Percentiles rank a stretch among this genome's conserved stretches.
Conservation (phyloP, 2,888 invertebrate genomes). For the Eupithecia vulgata region DNA sequence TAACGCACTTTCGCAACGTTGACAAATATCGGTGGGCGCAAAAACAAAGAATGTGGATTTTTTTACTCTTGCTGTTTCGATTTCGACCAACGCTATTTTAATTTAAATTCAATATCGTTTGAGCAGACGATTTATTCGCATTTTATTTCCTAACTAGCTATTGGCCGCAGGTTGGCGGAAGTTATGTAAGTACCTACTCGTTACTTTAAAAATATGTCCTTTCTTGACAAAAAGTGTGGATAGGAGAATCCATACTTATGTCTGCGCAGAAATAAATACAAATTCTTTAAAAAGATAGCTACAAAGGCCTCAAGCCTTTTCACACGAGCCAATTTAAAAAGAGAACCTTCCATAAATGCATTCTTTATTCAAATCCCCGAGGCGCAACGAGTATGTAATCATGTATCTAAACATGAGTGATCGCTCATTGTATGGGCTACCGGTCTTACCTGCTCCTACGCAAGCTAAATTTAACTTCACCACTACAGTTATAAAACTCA, state of each 20-base stretch:
- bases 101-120: background rate
- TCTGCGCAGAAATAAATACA: background rate
- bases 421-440: slow-evolving; percentile 81
- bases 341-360: slow-evolving; percentile 42
- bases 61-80: background rate
- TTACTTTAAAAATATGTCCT: background rate
- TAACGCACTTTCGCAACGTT: slow-evolving; percentile 55
- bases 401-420: slow-evolving; percentile 78
- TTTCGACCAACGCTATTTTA: background rate
- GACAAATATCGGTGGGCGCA: slow-evolving; percentile 51
- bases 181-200: no score
- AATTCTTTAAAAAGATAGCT: background rate
- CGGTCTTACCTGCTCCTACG: slow-evolving; percentile 59
- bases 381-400: slow-evolving; percentile 61
- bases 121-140: background rate
- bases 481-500: background rate
- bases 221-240: background rate
- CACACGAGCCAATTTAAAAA: slow-evolving; percentile 27
- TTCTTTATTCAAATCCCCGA: slow-evolving; percentile 44
- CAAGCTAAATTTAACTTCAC: slow-evolving; percentile 34
- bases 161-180: background rate
- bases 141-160: background rate
- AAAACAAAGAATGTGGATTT: slow-evolving; percentile 44
- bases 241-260: background rate
- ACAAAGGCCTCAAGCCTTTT: slow-evolving; percentile 19